These are phyloP conservation scores for Eriosoma lanigerum DNA, from an alignment of 1,140 invertebrate species.

Conservation along the genomic window DNA sequence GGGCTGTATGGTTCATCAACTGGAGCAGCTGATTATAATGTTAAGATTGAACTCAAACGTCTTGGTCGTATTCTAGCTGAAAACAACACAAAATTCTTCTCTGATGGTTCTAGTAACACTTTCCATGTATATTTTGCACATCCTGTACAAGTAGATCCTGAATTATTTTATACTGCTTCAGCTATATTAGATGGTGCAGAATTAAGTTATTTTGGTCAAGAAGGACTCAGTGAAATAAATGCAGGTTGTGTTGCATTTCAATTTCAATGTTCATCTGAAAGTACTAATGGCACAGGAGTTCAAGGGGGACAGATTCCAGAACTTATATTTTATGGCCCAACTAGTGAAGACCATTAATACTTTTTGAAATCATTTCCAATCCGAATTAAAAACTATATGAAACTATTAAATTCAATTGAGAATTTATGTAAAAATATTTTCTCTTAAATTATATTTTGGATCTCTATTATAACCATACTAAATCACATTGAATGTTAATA, in stretches of 20 bases:
- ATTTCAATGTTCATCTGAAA: constrained; percentile 91
- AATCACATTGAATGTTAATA: not conserved
- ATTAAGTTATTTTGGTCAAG: constrained; percentile 92
- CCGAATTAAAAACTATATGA: constrained; percentile 33
- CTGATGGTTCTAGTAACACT: constrained; percentile 89
- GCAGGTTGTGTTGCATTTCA: constrained; percentile 88
- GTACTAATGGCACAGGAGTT: constrained; percentile 90
- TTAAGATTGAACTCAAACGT: constrained; percentile 86
- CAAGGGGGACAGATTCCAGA: constrained; percentile 94
- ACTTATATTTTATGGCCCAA: constrained; percentile 82
- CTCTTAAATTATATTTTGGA: not conserved
- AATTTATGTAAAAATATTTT: not conserved
- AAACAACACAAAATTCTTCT: constrained; percentile 89
- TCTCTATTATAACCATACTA: not conserved
- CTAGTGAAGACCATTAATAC: constrained; percentile 33
- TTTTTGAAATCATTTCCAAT: constrained; percentile 10
- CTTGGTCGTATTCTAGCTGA: constrained; percentile 81
- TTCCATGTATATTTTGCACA: constrained; percentile 92
- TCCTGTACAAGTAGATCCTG: constrained; percentile 88
- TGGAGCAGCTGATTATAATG: constrained; percentile 86
- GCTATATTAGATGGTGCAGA: constrained; percentile 86
- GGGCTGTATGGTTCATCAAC: constrained; percentile 90
- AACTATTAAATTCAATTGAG: not conserved
- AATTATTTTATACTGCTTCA: constrained; percentile 87
- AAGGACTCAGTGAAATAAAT: constrained; percentile 87